Base-by-base conservation (phyloP, 2,113 vertebrate species). In the Centropristis striata region DNA sequence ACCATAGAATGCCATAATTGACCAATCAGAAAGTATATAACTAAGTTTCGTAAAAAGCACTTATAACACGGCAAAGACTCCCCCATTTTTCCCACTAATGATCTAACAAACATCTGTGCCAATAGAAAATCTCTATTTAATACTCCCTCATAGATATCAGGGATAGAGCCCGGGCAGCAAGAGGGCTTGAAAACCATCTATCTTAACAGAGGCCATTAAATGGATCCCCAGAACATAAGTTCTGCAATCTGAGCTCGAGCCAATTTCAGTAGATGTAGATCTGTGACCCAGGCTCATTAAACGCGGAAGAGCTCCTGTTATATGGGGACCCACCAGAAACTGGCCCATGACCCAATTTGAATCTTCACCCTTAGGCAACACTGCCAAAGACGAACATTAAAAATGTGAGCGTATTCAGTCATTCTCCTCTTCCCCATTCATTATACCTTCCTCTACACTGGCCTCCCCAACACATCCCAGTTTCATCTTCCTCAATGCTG, bases 311-410 rank as follows among this genome's bases (percentile, higher is more conserved):
- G 28, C 41, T 60, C 50, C 59, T 67, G 57, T 83, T 80, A 71
- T 74, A 69, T 39, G 21, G 60, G 44, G 20, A 83, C 28, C 71
- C 64, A 27, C 49, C 41, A 85, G 58, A 84, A 75, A 65, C 50
- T 71, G 80, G 71, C 75, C 70, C 71, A 65, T 71, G 73, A 80
- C 75, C 60, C 71, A 75, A 27, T 89, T 84, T 78, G 32, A 81
- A 83, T 83, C 16, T 54, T 67, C 71, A 60, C 51, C 86, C 76
- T 59, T 14, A 71, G 51, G 83, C 81, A 59, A 53, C 36, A 58
- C 25, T 61, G 70, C 50, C 54, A 84, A 44, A 75, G 39, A 60
- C 5, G n/a, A 9, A 58, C 18, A 1, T 27, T 50, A 58, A 63
- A 69, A 61, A 77, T 37, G 2, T 55, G 51, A 77, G 68, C 57